Conservation (phyloP, 1,140 invertebrate species). For the Copidosoma floridanum region DNA sequence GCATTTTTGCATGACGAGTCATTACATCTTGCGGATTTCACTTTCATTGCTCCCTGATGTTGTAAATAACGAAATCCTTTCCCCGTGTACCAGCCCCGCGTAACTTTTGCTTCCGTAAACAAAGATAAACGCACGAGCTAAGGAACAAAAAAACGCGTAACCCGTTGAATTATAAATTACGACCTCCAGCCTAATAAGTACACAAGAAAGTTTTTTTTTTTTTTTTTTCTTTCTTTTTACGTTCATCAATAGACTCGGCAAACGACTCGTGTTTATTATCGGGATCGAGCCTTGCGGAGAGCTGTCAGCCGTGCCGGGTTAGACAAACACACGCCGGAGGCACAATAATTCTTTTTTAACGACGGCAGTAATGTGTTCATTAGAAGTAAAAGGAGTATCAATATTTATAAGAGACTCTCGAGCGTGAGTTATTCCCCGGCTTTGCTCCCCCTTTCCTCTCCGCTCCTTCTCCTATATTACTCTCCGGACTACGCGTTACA, state of each 20-base stretch:
- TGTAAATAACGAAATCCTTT: too few species aligned
- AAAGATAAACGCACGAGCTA: neutral
- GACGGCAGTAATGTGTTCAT: conserved; percentile 8
- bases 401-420: too few species aligned
- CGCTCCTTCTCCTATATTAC: too few species aligned
- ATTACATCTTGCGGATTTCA: too few species aligned
- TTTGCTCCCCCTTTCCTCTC: too few species aligned
- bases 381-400: neutral
- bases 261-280: conserved; percentile 11
- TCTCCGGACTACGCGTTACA: too few species aligned
- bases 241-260: conserved; percentile 17
- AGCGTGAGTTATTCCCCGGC: too few species aligned
- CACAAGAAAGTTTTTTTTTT: too few species aligned
- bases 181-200: conserved; percentile 13
- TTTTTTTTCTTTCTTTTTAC: too few species aligned
- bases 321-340: conserved; percentile 8
- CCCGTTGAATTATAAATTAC: conserved; percentile 10
- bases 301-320: neutral
- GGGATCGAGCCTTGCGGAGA: neutral
- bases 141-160: neutral
- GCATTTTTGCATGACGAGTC: too few species aligned
- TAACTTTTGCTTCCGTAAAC: conserved; percentile 1
- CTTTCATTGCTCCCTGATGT: too few species aligned
- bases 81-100: too few species aligned
- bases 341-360: conserved; percentile 15